Base-by-base conservation (phyloP, 2,888 invertebrate species). In the Trissolcus brochymenae region DNA sequence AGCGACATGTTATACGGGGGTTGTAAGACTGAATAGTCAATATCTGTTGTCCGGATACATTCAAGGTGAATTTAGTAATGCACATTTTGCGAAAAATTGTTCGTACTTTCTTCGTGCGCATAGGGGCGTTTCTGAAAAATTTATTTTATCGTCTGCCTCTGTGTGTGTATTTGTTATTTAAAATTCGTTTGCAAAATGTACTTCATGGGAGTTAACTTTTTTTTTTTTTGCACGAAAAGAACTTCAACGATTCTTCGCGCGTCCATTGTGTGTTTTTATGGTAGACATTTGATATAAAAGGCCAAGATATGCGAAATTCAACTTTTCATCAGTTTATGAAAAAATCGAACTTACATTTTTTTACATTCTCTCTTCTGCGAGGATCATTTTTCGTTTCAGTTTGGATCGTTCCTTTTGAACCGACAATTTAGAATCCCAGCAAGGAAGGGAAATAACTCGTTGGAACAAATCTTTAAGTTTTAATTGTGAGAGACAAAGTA, bases 21-120 rank as follows among this genome's bases (percentile, higher is more conserved):
- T 72, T 76, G 76, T 72, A 57, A 76, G 67, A 76, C 59, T 71
- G 62, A 76, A 72, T 67, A 72, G 76, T 62, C 62, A 67, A 76
- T 76, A 68, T 68, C 68, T 64, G 75, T 70, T 75, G 68, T 68
- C 64, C 64, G 60, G 68, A 64, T 70, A 59, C 55, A 70, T 71
- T 76, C 70, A 46, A 66, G 51, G 61, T 17, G 66, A 65, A 70
- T 65, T 70, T 65, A 61, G 62, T 74, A 67, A 66, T 62, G 67
- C 66, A 56, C 43, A 41, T 51, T 61, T 56, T 56, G 29, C 67
- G 66, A 61, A 66, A 60, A 65, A 72, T 62, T 65, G 64, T 51
- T 65, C 72, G 54, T 40, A 54, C 59, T 60, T 59, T 65, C 43
- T 49, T 49, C 21, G 55, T 19, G 35, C 40, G 64, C 53, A 41